phyloP scores from a whole-genome alignment of 2,797 vertebrate species.

The Lepus townsendii region DNA sequence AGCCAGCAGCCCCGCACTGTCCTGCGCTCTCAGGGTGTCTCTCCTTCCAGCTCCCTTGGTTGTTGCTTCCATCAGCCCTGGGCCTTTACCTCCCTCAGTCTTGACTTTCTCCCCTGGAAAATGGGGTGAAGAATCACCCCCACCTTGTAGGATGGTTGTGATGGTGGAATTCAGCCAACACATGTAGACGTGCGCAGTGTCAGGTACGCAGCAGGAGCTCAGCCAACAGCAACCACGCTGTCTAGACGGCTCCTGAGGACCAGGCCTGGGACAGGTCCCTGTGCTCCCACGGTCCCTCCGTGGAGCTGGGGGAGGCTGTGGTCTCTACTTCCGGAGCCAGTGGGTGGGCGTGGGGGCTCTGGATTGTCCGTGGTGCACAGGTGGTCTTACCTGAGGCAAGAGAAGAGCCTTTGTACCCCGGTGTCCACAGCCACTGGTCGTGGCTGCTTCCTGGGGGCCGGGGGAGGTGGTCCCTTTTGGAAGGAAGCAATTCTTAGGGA shows the following conservation, averaged over 20 bases:
- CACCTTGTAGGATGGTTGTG: background rate
- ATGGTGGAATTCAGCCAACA: rapidly evolving
- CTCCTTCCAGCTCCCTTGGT: background rate
- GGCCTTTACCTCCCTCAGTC: background rate
- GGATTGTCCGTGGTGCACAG: background rate
- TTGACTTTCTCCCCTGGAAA: background rate
- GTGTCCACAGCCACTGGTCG: background rate
- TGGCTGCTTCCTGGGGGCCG: background rate
- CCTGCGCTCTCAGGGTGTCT: background rate
- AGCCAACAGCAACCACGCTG: rapidly evolving
- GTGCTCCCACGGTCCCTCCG: rapidly evolving
- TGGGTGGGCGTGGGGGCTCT: background rate
- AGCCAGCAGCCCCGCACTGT: background rate
- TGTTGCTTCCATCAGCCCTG: too few species aligned
- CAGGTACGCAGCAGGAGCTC: rapidly evolving
- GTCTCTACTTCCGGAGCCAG: background rate
- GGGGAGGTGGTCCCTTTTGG: background rate
- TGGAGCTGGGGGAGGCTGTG: background rate
- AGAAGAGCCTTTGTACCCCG: background rate
- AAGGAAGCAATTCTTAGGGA: background rate
- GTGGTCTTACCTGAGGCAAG: background rate
- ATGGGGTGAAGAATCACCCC: background rate
- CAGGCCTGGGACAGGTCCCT: rapidly evolving
- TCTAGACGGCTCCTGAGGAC: background rate
- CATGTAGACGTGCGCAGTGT: rapidly evolving